These are phyloP conservation scores for Miichthys miiuy DNA, from an alignment of 2,797 vertebrate genomes.

Conservation along the genomic window DNA sequence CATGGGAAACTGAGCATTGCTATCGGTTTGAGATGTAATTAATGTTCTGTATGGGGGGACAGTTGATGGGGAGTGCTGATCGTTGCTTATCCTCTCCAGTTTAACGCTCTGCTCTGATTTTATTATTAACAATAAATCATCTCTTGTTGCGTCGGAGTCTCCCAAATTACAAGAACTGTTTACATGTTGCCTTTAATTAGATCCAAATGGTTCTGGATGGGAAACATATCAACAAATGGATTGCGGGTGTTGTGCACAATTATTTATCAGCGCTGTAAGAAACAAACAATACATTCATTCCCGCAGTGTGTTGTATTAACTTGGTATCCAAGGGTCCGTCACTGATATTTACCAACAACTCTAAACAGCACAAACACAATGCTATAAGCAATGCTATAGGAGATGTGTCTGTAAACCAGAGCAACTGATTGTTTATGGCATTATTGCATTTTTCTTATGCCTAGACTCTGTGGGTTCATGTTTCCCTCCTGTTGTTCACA, in stretches of 20 bases:
- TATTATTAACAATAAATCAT: conserved; percentile 74
- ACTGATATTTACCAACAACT: conserved; percentile 27
- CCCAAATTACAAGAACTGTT: conserved; percentile 67
- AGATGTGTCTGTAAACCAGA: background rate
- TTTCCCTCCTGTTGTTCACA: background rate
- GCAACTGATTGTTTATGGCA: background rate
- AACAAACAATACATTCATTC: conserved; percentile 46
- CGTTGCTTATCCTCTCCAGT: conserved; percentile 34
- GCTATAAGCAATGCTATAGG: background rate
- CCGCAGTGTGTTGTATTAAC: background rate
- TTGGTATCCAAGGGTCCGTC: background rate
- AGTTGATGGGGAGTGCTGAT: conserved; percentile 39
- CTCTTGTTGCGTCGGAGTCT: conserved; percentile 44
- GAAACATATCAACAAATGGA: conserved; percentile 52
- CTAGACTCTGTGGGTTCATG: background rate
- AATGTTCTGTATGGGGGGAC: conserved; percentile 34
- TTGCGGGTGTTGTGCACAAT: conserved; percentile 38
- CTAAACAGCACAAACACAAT: conserved; percentile 12
- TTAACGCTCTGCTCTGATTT: conserved; percentile 47
- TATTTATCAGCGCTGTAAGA: conserved; percentile 45
- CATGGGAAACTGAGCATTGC: conserved; percentile 57
- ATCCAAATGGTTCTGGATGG: conserved; percentile 67
- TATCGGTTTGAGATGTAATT: conserved; percentile 52
- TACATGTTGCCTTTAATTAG: conserved; percentile 69
- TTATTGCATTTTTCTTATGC: background rate